Evolutionary conservation across 2,797 vertebrate species (phyloP), one percentile per base, ranked within the genome.

Genomic region (Zenarchopterus dispar): DNA sequence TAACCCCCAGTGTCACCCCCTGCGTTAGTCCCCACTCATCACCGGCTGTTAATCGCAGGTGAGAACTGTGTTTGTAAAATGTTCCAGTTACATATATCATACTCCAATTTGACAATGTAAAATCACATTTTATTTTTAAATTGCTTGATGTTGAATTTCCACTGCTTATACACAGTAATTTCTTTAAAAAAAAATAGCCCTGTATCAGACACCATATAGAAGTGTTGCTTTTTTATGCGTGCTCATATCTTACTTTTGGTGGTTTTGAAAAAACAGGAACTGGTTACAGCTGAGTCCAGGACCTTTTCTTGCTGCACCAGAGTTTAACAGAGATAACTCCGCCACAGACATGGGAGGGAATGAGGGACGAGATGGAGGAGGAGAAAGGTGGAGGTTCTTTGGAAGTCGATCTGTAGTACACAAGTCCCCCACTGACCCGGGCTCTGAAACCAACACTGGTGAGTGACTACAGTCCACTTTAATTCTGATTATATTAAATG

Each of bases 351-450:
- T 94, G 89, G 92, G 91, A 75, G 88, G 91, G 74, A 89, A 89
- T 39, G 92, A 94, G 16, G 92, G 90, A 74, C 84, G 83, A 45
- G 60, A 80, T 22, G 48, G 78, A 66, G 88, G 91, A 69, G 88
- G 91, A 69, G 94, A 94, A 17, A 89, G 71, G 61, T 94, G 94
- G 94, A 91, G 63, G 42, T 82, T 93, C 41, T 94, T 94, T 75
- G 92, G 93, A 75, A 84, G 77, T 42, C 89, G 91, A n/a, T 70
- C 92, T 39, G 80, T 90, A 66, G 90, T 93, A 24, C 92, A 90
- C 78, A 94, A 94, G 80, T 93, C 93, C 62, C 88, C 90, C 55
- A 94, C 92, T 44, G 93, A 94, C 70, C 92, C 92, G 3, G 93
- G 94, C 67, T 86, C 87, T 63, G 93, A 94, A 7, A 84, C 77